These are phyloP conservation scores for Erynnis tages DNA, from an alignment of 2,888 invertebrate genomes.

Conservation along the genomic window DNA sequence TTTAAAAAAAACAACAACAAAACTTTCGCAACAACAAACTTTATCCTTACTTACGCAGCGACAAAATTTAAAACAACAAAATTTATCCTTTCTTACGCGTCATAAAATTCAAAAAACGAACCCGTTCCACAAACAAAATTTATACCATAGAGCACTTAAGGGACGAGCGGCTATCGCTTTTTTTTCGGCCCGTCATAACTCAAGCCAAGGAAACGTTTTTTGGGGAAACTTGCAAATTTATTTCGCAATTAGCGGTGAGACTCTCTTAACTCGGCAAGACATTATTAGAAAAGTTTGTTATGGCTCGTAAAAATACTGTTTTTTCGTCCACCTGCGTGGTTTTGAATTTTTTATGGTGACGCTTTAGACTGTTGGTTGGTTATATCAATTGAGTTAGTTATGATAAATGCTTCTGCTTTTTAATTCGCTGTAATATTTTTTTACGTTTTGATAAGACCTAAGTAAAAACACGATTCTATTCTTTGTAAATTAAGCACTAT, in stretches of 20 bases:
- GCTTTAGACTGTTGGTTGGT: no score
- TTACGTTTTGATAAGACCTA: no score
- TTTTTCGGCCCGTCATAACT: constrained; percentile 64
- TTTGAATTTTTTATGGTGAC: constrained; percentile 9
- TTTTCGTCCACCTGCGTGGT: constrained; percentile 64
- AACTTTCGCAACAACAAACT: no score
- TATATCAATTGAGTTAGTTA: no score
- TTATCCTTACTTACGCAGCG: no score
- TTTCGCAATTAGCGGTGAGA: constrained; percentile 76
- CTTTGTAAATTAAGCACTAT: no score
- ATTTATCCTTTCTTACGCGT: not conserved
- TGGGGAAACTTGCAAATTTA: constrained; percentile 76
- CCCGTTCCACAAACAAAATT: constrained; percentile 8
- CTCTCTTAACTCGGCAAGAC: constrained; percentile 62
- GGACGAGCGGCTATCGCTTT: constrained; percentile 37
- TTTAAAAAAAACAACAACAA: no score
- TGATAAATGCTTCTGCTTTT: no score
- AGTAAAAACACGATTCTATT: no score
- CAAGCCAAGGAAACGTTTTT: constrained; percentile 64
- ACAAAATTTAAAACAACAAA: no score
- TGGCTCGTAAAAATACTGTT: constrained; percentile 68
- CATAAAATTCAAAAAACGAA: not conserved
- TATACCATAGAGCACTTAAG: constrained; percentile 34
- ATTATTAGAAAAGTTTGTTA: constrained; percentile 79
- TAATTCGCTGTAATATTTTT: no score